phyloP scores from a whole-genome alignment of 2,888 invertebrate species.

The Parascotia fuliginaria region DNA sequence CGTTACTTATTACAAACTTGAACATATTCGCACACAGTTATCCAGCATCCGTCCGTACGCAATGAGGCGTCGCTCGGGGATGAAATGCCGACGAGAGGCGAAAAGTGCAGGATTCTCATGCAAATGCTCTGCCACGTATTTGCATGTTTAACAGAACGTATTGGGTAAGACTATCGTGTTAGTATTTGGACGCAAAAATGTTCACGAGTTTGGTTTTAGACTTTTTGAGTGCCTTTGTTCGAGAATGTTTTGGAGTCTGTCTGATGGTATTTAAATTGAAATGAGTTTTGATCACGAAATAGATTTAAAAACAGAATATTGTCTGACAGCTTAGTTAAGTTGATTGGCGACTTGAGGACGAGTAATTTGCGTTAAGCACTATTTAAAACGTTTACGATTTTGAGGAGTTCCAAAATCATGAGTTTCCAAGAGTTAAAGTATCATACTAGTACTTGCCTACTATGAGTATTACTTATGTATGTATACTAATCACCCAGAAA shows the following conservation, averaged over 20 bases:
- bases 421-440: no score
- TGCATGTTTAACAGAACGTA: conserved; percentile 52
- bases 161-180: conserved; percentile 27
- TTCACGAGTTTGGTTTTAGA: conserved; percentile 1
- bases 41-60: conserved; percentile 13
- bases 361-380: no score
- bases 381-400: no score
- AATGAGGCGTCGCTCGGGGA: conserved; percentile 31
- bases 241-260: neutral
- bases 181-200: conserved; percentile 13
- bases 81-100: conserved; percentile 31
- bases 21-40: conserved; percentile 10
- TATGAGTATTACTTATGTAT: no score
- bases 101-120: conserved; percentile 59
- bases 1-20: conserved; percentile 11
- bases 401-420: no score
- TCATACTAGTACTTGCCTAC: no score
- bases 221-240: conserved; percentile 2
- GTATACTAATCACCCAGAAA: no score
- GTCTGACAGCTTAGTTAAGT: no score
- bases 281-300: no score
- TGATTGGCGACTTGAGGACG: no score
- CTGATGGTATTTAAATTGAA: neutral
- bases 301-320: no score
- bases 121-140: conserved; percentile 51